Evolutionary conservation across 2,797 vertebrate genomes (phyloP).

Genomic region (Tamandua tetradactyla): DNA sequence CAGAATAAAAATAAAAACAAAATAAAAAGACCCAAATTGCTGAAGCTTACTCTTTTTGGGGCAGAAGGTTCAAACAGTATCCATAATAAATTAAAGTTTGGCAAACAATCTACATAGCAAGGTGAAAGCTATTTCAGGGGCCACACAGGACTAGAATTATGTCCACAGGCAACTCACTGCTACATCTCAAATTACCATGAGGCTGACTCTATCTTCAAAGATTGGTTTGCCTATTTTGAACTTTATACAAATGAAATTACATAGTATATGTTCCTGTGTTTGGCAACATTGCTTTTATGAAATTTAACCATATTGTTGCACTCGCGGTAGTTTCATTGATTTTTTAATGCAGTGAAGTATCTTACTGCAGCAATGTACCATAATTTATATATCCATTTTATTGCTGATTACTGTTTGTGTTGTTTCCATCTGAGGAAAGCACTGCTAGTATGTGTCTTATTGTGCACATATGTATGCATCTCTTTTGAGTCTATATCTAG

Average conservation of each 20-base stretch:
- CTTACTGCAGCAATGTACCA: not conserved
- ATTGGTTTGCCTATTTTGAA: not conserved
- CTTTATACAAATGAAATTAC: not conserved
- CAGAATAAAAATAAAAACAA: not conserved
- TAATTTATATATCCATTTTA: not conserved
- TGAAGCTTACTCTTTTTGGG: not conserved
- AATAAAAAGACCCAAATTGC: not conserved
- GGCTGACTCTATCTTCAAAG: not conserved
- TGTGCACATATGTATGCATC: not conserved
- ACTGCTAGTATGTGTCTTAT: not conserved
- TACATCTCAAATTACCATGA: not conserved
- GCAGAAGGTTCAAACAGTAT: not conserved
- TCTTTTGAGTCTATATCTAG: not conserved
- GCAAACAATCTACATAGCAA: not conserved
- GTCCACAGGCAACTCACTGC: not conserved
- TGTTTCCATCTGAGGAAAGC: too few species aligned
- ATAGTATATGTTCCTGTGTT: not conserved
- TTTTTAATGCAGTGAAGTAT: not conserved
- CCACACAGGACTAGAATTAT: not conserved
- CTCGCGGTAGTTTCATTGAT: not conserved
- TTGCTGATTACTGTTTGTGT: too few species aligned
- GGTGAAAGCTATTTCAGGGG: slow-evolving; percentile 9
- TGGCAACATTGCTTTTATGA: not conserved
- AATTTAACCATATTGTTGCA: not conserved
- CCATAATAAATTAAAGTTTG: not conserved